Base-by-base conservation (phyloP, 2,113 vertebrate genomes). In the zebrafish (Danio rerio) region DNA sequence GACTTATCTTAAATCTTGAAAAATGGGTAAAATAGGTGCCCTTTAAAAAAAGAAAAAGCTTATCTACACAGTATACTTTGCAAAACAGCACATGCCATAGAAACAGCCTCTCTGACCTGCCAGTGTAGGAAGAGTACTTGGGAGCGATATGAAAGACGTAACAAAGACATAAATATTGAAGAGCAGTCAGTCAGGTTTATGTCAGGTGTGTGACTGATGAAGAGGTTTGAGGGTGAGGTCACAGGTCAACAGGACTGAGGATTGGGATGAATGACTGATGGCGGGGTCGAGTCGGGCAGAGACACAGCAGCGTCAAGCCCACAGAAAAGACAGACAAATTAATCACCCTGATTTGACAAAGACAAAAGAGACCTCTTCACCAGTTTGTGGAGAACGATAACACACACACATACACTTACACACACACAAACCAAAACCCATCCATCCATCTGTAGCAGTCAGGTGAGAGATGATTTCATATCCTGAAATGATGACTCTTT, bases 301-400 rank as follows among this genome's bases (percentile, higher is more conserved):
- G 61, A 75, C 63, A 83, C 84, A 79, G 74, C 72, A 63, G 81
- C 53, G 15, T 83, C 52, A 70, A 65, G 80, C 58, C 53, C 31
- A 75, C 47, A 61, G 15, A 59, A 58, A 74, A 62, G 42, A 58
- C 18, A 45, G 79, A 61, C 77, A 83, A 86, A 83, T 86, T 83
- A 86, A 86, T 83, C 81, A 81, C 81, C 65, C 76, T 76, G 81
- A 83, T 83, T 42, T 86, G 85, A 86, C 85, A 86, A 79, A 86
- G 81, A 86, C 65, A 71, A 77, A 86, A 83, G 71, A 83, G 45
- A 68, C 81, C 61, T n/a, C 63, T 77, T 40, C 55, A 59, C 15
- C 65, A 50, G n/a, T 16, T 52, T 77, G 50, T 18, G 40, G 43
- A 78, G 42, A 58, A 78, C 6, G 62, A 74, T 58, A 66, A 72